Conservation (phyloP, 2,888 invertebrate species). For the Drosophila anomelani region DNA sequence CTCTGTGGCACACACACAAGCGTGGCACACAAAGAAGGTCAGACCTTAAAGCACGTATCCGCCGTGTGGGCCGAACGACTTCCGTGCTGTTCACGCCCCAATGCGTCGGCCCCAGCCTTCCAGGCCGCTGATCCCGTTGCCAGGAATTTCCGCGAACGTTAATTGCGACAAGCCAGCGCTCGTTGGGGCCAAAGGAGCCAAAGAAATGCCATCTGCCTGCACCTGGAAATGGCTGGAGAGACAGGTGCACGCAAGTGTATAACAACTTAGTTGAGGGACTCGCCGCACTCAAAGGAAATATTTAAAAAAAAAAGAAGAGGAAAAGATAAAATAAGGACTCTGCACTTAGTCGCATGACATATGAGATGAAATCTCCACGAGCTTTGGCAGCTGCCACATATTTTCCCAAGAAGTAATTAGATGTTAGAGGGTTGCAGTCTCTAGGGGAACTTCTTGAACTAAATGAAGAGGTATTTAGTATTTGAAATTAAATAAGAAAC, state of each 20-base stretch:
- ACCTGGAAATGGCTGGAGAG: constrained; percentile 36
- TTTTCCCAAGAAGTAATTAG: constrained; percentile 24
- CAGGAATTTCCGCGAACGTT: constrained; percentile 80
- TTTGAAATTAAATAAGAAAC: background rate
- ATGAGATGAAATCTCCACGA: constrained; percentile 20
- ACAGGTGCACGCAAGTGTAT: constrained; percentile 40
- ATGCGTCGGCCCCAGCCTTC: constrained; percentile 49
- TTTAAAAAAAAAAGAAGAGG: constrained; percentile 20
- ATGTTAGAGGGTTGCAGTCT: background rate
- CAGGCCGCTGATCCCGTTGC: constrained; percentile 41
- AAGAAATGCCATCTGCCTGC: constrained; percentile 62
- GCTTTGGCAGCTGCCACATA: constrained; percentile 5
- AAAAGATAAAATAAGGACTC: constrained; percentile 18
- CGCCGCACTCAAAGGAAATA: constrained; percentile 45
- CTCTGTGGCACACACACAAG: constrained; percentile 1
- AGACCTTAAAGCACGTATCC: constrained; percentile 69
- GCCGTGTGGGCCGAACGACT: constrained; percentile 72
- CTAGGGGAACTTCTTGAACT: background rate
- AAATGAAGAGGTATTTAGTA: background rate
- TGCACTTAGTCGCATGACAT: constrained; percentile 27
- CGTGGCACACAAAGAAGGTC: constrained; percentile 52
- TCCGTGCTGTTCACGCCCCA: constrained; percentile 77
- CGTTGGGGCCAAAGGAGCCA: constrained; percentile 52
- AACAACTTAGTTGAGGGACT: constrained; percentile 51
- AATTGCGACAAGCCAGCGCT: constrained; percentile 77